Evolutionary conservation across 2,113 vertebrate species (phyloP).

Genomic region (Podocnemis expansa): DNA sequence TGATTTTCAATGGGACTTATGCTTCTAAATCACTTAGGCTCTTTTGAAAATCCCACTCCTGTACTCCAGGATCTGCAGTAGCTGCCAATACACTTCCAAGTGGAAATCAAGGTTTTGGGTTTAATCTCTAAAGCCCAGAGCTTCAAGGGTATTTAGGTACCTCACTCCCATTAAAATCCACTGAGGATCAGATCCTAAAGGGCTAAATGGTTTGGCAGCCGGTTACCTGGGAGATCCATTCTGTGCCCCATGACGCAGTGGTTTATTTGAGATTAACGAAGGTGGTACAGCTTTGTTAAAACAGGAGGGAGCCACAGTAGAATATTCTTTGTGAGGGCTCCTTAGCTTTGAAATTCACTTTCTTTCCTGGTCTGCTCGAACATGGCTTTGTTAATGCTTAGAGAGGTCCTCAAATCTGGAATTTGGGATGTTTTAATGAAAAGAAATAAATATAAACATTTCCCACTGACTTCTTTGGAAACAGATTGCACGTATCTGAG

Average conservation of each 20-base stretch:
- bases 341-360: slow-evolving; percentile 4
- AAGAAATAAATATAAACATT: slow-evolving; percentile 17
- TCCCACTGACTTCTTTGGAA: slow-evolving; percentile 41
- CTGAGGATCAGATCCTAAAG: not conserved
- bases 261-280: not conserved
- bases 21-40: not conserved
- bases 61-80: not conserved
- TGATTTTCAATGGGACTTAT: not conserved
- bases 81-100: not conserved
- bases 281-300: not conserved
- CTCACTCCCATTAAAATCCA: not conserved
- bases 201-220: not conserved
- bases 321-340: not conserved
- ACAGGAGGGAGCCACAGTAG: slow-evolving; percentile 3
- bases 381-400: not conserved
- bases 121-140: not conserved
- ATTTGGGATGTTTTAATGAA: slow-evolving; percentile 15
- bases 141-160: not conserved
- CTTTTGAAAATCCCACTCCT: not conserved
- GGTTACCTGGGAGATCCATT: not conserved
- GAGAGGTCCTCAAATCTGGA: not conserved
- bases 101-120: not conserved
- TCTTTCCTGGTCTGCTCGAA: not conserved
- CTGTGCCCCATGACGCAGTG: not conserved
- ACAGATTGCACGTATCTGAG: slow-evolving; percentile 54